Conservation (phyloP, 2,797 vertebrate genomes). For the Amblyopsis hoosieri region DNA sequence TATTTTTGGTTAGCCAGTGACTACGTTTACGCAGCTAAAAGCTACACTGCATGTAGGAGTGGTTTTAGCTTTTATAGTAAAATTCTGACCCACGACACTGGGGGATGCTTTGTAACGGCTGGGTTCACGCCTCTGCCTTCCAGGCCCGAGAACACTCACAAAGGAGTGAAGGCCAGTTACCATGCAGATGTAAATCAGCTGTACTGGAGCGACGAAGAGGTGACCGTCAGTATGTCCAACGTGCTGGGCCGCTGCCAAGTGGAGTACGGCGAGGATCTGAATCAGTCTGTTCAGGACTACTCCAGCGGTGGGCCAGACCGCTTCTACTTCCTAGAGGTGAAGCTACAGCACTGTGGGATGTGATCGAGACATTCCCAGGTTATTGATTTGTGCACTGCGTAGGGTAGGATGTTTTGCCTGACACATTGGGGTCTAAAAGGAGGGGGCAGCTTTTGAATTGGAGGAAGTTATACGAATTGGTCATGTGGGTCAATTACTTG, state of each 20-base stretch:
- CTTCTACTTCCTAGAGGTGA: slow-evolving; percentile 96
- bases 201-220: slow-evolving; percentile 96
- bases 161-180: slow-evolving; percentile 87
- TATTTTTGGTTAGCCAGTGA: too few species aligned
- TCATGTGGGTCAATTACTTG: too few species aligned
- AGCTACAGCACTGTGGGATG: background rate
- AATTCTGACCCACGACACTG: too few species aligned
- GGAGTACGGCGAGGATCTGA: slow-evolving; percentile 90
- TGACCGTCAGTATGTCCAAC: slow-evolving; percentile 79
- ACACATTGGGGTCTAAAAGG: too few species aligned
- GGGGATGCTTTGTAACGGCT: too few species aligned
- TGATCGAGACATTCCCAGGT: background rate
- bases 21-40: too few species aligned
- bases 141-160: slow-evolving; percentile 96
- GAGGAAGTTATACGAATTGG: too few species aligned
- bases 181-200: slow-evolving; percentile 94
- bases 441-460: too few species aligned
- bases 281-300: slow-evolving; percentile 86
- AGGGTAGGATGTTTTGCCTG: too few species aligned
- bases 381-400: too few species aligned
- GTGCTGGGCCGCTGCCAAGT: slow-evolving; percentile 89
- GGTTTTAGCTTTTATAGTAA: too few species aligned
- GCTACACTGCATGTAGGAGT: too few species aligned
- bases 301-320: slow-evolving; percentile 83
- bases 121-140: background rate